These are phyloP conservation scores for Plumapathes pennacea DNA, from an alignment of 92 coral and sea anemone genomes.

Conservation along the genomic window DNA sequence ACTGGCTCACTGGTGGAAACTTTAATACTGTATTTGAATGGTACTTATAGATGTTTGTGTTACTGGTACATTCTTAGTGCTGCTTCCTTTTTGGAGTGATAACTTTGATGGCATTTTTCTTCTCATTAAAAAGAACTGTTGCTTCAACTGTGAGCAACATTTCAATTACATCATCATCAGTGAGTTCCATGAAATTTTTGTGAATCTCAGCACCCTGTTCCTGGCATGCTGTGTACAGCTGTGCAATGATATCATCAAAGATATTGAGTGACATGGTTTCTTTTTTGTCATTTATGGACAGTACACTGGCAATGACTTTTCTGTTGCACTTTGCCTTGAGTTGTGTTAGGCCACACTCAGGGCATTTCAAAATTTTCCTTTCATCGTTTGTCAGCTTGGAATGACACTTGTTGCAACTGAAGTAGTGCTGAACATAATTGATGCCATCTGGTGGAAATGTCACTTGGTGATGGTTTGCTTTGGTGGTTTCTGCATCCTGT, in stretches of 20 bases:
- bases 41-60: no score
- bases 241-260: constrained; percentile 25
- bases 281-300: constrained; percentile 1
- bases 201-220: constrained; percentile 38
- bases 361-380: constrained; percentile 28
- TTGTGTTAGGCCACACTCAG: constrained; percentile 38
- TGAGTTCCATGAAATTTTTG: constrained; percentile 12
- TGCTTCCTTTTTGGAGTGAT: constrained; percentile 21
- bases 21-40: no score
- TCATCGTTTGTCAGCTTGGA: constrained; percentile 27
- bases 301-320: constrained; percentile 31
- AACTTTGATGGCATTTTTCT: constrained; percentile 27
- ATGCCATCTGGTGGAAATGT: constrained; percentile 51
- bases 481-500: constrained; percentile 35
- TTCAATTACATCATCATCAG: constrained; percentile 36
- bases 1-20: no score
- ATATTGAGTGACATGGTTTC: constrained; percentile 30
- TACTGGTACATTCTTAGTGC: no score
- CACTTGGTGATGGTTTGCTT: constrained; percentile 18
- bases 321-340: constrained; percentile 22
- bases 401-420: constrained; percentile 45
- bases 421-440: constrained; percentile 30
- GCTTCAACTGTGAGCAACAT: constrained; percentile 33
- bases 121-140: constrained; percentile 28
- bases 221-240: constrained; percentile 18